Evolutionary conservation across 2,113 vertebrate species (phyloP), one percentile per base, ranked within the genome.

Genomic region (Petromus typicus): DNA sequence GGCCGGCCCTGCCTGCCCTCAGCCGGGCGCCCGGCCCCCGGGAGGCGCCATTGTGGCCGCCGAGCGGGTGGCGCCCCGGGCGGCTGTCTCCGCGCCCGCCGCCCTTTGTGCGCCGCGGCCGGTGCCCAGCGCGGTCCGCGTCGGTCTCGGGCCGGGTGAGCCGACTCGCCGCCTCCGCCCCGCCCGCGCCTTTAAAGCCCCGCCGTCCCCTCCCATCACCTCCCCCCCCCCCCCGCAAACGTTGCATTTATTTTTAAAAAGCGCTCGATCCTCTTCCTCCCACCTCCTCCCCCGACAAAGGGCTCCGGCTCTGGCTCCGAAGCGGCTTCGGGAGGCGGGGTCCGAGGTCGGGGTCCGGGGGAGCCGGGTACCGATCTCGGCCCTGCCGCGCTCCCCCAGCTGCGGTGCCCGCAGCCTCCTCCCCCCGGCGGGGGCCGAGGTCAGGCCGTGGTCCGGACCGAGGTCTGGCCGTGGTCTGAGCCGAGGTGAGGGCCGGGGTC

Each of bases 31-130:
- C 96, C 45, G 83, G 96, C 91, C 81, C 71, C 96, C 25, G 96
- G 98, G 98, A 98, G 99, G 98, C 99, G 99, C 98, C 99, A 99
- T 99, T 99, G 99, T 99, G 98, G 98, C 98, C 97, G 98, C 96
- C 17, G 87, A 83, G 96, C 76, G 43, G 94, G 97, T 97, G 97
- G 97, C 59, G 98, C 98, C 99, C 86, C 95, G 82, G 98, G 98
- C 97, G 93, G 51, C 34, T 64, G 69, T 54, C 85, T 75, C 86
- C 37, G n/a, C 0, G 59, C 64, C 67, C 73, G 87, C 83, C 82
- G 78, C 93, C 86, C 90, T 97, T 97, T 97, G 97, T 98, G 89
- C 69, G 89, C 84, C 2, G 69, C 67, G 48, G 34, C 89, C 5
- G 18, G 81, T 86, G 67, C 90, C 93, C 66, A 2, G 80, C 76